Evolutionary conservation across 2,797 vertebrate species (phyloP).

Genomic region (Myripristis jacobus): DNA sequence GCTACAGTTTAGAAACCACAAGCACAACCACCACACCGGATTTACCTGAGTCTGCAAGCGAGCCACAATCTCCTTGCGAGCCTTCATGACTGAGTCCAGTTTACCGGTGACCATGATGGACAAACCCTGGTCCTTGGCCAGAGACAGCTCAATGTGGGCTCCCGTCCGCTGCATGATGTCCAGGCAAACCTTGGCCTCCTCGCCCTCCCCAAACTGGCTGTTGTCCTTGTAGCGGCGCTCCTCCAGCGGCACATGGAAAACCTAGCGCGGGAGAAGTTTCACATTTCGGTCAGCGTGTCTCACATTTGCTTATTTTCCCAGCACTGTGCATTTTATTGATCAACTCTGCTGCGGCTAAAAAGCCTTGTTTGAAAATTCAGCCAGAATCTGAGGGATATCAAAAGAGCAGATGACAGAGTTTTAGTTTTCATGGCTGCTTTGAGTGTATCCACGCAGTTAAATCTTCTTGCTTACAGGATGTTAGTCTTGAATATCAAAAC

Average conservation of each 20-base stretch:
- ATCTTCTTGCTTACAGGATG: not conserved
- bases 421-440: not conserved
- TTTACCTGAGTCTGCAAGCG: slow-evolving; percentile 87
- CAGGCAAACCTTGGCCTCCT: slow-evolving; percentile 87
- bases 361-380: not conserved
- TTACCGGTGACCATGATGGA: slow-evolving; percentile 90
- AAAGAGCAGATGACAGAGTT: not conserved
- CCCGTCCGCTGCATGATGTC: slow-evolving; percentile 88
- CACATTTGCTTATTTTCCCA: not conserved
- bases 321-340: not conserved
- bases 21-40: not conserved
- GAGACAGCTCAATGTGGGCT: slow-evolving; percentile 87
- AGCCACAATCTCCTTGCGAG: slow-evolving; percentile 87
- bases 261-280: slow-evolving; percentile 58
- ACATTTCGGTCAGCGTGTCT: not conserved
- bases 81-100: slow-evolving; percentile 87
- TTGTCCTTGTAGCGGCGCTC: slow-evolving; percentile 89
- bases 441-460: not conserved
- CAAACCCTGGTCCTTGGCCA: slow-evolving; percentile 88
- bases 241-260: slow-evolving; percentile 87
- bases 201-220: slow-evolving; percentile 87
- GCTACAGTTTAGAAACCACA: not conserved
- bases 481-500: not conserved
- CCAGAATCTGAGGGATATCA: not conserved
- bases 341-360: not conserved